Evolutionary conservation across 2,888 invertebrate species (phyloP).

Genomic region (Apotomis turbidana): DNA sequence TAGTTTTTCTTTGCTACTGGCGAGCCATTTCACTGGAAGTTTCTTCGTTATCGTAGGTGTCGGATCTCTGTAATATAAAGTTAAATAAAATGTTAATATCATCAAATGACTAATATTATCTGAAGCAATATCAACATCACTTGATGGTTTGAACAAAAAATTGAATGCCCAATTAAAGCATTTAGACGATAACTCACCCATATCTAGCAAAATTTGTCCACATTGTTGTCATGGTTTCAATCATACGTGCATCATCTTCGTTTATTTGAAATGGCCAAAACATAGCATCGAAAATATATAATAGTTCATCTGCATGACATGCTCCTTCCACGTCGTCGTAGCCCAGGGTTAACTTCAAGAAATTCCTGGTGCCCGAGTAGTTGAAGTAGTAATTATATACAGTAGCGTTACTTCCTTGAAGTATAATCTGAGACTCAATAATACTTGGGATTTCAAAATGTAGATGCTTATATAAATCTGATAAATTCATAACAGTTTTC

Average conservation of each 20-base stretch:
- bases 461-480: constrained; percentile 46
- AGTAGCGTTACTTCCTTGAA: constrained; percentile 42
- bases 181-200: constrained; percentile 46
- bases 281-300: constrained; percentile 39
- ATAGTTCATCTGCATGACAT: constrained; percentile 42
- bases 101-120: background rate
- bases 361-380: constrained; percentile 69
- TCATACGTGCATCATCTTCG: constrained; percentile 46
- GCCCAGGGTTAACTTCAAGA: constrained; percentile 60
- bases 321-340: constrained; percentile 42
- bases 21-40: constrained; percentile 40
- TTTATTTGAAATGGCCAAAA: constrained; percentile 36
- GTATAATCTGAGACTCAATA: constrained; percentile 44
- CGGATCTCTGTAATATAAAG: constrained; percentile 41
- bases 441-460: constrained; percentile 55
- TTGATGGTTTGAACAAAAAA: constrained; percentile 16
- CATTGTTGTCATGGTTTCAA: constrained; percentile 51
- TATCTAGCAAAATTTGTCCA: constrained; percentile 59
- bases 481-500: constrained; percentile 43
- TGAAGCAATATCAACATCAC: constrained; percentile 29
- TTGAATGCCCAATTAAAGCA: no score
- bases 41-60: constrained; percentile 29
- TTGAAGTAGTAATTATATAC: constrained; percentile 71
- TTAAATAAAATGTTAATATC: background rate
- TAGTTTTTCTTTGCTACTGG: constrained; percentile 42